Base-by-base conservation (phyloP, 2,797 vertebrate genomes). In the Dermochelys coriacea region DNA sequence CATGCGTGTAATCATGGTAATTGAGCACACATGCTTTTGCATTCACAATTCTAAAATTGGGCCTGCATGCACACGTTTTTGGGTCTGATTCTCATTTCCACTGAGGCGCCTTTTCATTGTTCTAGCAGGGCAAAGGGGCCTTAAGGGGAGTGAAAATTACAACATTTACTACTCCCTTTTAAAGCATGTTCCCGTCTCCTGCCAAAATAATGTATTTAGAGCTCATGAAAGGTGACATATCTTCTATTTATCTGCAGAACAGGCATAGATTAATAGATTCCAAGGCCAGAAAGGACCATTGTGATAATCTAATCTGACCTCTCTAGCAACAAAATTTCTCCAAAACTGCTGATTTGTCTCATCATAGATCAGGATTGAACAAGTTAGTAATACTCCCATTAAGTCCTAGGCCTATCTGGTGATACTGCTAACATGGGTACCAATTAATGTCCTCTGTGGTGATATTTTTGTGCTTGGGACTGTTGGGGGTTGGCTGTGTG, bases 1-100 rank as follows among this genome's bases (percentile, higher is more conserved):
- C 1, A 1, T 77, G 88, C 54, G 29, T 19, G 0, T 31, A 4
- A 41, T 16, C 34, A 37, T 0, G 2, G 37, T 82, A 75, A 45
- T 55, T 55, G 57, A 85, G 54, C 29, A 11, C 82, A 19, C 0
- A 6, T 12, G 49, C 52, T 8, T 50, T 86, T 55, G 75, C 27
- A 7, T 4, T 15, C 79, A 87, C 49, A 0, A 88, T 86, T 82
- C 31, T 85, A 94, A 78, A 34, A 85, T 31, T 77, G 74, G 45
- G 74, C 11, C 80, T 5, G 8, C 11, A 6, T 8, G 6, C 1
- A 80, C 51, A 37, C 47, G 87, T 87, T 93, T 79, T 89, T 75
- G 55, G 59, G 47, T 77, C 45, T 2, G 9, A 16, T 37, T 11
- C 52, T 89, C 12, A 1, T 80, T 92, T 88, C 52, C 27, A 49